Evolutionary conservation across 2,888 invertebrate species (phyloP).

Genomic region (Ellobium chinense): DNA sequence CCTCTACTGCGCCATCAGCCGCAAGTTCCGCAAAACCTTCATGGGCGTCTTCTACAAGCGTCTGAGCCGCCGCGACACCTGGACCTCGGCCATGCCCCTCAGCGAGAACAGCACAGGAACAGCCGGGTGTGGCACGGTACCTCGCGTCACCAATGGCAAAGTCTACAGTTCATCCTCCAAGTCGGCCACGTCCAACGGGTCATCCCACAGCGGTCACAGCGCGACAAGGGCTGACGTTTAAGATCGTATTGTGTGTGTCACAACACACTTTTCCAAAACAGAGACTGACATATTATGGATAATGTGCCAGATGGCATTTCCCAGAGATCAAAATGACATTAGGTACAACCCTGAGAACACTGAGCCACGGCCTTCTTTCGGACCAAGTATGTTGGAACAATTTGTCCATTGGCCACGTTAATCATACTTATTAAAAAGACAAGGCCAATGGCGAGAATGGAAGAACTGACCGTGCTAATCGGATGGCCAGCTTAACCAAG

Average conservation of each 20-base stretch:
- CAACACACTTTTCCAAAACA: neutral
- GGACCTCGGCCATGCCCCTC: slow-evolving; percentile 53
- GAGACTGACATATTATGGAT: neutral
- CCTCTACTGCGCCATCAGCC: slow-evolving; percentile 59
- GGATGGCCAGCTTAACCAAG: too few species aligned
- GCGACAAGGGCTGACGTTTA: slow-evolving; percentile 34
- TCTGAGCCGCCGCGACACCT: slow-evolving; percentile 45
- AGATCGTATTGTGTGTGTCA: neutral
- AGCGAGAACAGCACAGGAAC: slow-evolving; percentile 52
- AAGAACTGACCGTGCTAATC: too few species aligned
- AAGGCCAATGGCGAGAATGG: too few species aligned
- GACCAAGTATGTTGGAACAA: too few species aligned
- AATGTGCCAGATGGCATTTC: too few species aligned
- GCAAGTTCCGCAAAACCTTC: slow-evolving; percentile 57
- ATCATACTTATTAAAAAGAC: too few species aligned
- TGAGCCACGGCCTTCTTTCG: too few species aligned
- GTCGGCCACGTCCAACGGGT: slow-evolving; percentile 47
- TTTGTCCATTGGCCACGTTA: too few species aligned
- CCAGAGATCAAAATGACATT: too few species aligned
- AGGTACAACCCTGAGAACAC: too few species aligned
- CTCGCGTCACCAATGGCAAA: slow-evolving; percentile 18
- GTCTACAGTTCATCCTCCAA: slow-evolving; percentile 45
- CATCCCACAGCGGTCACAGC: slow-evolving; percentile 46
- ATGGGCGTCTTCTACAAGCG: slow-evolving; percentile 46
- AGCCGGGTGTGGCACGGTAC: slow-evolving; percentile 36